These are phyloP conservation scores for Scotopteryx bipunctaria DNA, from an alignment of 2,888 invertebrate genomes.

Conservation along the genomic window DNA sequence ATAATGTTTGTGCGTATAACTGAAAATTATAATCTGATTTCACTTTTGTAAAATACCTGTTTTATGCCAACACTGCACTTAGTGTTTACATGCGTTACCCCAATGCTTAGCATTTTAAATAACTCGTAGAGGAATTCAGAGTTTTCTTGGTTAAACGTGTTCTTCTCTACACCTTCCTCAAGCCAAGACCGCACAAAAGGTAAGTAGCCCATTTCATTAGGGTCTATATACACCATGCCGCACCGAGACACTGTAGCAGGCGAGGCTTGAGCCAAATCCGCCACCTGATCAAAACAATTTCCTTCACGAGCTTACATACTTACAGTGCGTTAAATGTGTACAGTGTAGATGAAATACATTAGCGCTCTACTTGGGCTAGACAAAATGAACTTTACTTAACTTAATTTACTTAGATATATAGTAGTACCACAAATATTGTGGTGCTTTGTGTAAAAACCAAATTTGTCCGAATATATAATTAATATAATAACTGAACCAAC, in stretches of 20 bases:
- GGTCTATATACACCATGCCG: conserved; percentile 96
- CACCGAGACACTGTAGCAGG: conserved; percentile 93
- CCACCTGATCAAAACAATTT: conserved; percentile 71
- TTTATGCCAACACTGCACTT: conserved; percentile 88
- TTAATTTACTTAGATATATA: no score
- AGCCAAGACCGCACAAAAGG: conserved; percentile 93
- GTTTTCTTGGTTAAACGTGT: conserved; percentile 80
- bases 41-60: conserved; percentile 78
- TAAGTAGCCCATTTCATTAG: conserved; percentile 91
- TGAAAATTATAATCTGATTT: neutral
- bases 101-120: conserved; percentile 87
- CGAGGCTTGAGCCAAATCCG: conserved; percentile 94
- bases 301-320: no score
- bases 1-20: no score
- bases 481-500: no score
- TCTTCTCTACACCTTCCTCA: conserved; percentile 74
- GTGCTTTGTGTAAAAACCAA: no score
- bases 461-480: no score
- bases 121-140: conserved; percentile 86
- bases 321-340: no score
- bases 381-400: no score
- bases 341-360: no score
- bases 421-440: no score
- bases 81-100: conserved; percentile 86
- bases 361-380: no score